Evolutionary conservation across 2,888 invertebrate genomes (phyloP).

Genomic region (Coleophora flavipennella): DNA sequence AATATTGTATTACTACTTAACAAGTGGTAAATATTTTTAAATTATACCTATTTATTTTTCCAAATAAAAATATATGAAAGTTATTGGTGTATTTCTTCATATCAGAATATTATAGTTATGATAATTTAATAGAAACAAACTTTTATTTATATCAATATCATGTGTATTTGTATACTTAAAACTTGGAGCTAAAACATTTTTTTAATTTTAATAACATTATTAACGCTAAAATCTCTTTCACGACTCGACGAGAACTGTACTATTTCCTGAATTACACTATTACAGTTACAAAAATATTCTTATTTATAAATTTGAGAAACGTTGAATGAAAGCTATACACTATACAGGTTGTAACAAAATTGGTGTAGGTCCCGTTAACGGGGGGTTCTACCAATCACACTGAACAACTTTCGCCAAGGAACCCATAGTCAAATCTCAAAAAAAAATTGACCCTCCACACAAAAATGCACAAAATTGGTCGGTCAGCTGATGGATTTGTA

Average conservation of each 20-base stretch:
- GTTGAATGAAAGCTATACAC: slow-evolving; percentile 25
- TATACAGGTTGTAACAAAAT: no score
- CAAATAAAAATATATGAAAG: slow-evolving; percentile 38
- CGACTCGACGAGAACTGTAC: slow-evolving; percentile 33
- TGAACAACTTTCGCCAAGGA: no score
- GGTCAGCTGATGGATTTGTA: no score
- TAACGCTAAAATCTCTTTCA: slow-evolving; percentile 34
- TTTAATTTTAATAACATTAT: slow-evolving; percentile 45
- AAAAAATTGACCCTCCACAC: no score
- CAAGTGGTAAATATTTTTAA: slow-evolving; percentile 10
- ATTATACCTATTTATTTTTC: slow-evolving; percentile 38
- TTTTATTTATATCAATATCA: slow-evolving; percentile 29
- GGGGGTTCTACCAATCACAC: no score
- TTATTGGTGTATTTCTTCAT: slow-evolving; percentile 18
- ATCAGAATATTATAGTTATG: background rate
- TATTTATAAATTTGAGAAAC: slow-evolving; percentile 32
- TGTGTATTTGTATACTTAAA: slow-evolving; percentile 52
- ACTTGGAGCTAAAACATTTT: slow-evolving; percentile 64
- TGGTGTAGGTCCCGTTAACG: no score
- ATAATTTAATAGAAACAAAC: slow-evolving; percentile 9
- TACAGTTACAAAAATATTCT: slow-evolving; percentile 62
- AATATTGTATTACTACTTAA: slow-evolving; percentile 31
- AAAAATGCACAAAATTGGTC: no score
- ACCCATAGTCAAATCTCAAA: no score
- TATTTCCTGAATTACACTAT: slow-evolving; percentile 30